A percentile compares a stretch with the other conserved stretches of the same genome.
These are phyloP conservation scores for Leucophenga montana DNA, from an alignment of 2,888 invertebrate genomes.

Conservation along the genomic window DNA sequence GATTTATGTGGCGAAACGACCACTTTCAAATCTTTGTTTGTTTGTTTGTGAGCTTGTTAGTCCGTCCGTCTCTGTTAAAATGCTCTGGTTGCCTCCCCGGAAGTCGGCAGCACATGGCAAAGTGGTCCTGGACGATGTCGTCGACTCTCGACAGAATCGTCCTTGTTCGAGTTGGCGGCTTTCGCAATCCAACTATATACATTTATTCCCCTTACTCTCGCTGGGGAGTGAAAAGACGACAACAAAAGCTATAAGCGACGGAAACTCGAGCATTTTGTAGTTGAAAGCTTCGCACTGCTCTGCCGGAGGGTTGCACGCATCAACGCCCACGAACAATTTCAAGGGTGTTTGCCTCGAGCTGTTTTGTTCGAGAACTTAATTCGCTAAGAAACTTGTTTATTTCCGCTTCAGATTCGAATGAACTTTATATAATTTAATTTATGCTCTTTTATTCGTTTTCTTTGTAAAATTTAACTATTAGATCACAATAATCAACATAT, in stretches of 20 bases:
- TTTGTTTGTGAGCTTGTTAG: constrained; percentile 37
- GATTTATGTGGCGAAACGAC: constrained; percentile 68
- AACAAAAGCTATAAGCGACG: constrained; percentile 45
- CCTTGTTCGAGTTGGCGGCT: constrained; percentile 61
- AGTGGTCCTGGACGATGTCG: constrained; percentile 49
- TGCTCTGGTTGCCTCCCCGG: constrained; percentile 61
- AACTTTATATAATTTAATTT: constrained; percentile 43
- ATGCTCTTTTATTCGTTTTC: constrained; percentile 43
- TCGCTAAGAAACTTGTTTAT: constrained; percentile 58
- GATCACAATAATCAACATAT: constrained; percentile 72
- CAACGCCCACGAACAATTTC: constrained; percentile 69
- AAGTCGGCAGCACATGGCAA: constrained; percentile 68
- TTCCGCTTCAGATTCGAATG: constrained; percentile 47
- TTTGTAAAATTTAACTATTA: constrained; percentile 44
- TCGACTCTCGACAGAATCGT: constrained; percentile 40
- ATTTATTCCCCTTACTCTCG: neutral
- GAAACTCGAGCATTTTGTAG: constrained; percentile 64
- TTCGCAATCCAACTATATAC: constrained; percentile 36
- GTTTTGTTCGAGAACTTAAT: constrained; percentile 40
- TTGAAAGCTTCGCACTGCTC: constrained; percentile 56
- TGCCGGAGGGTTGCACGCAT: constrained; percentile 68
- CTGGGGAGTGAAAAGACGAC: neutral
- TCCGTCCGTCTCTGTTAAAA: constrained; percentile 47
- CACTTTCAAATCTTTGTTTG: constrained; percentile 58
- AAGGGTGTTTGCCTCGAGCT: constrained; percentile 58